Percentiles rank a stretch among this genome's conserved stretches.
Conservation (phyloP, 2,113 vertebrate genomes). For the Theristicus caerulescens region DNA sequence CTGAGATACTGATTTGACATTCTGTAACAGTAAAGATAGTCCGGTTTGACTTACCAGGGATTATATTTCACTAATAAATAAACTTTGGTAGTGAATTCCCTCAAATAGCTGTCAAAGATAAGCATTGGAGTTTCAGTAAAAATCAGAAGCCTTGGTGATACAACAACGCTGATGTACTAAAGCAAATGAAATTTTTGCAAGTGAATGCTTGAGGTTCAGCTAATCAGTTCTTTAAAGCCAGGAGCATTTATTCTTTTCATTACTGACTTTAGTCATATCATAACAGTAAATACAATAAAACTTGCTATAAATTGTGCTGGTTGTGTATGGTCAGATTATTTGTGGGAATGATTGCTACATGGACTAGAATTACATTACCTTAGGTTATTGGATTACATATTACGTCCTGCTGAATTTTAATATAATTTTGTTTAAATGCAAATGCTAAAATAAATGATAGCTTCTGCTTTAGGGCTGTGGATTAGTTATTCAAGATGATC, state of each 20-base stretch:
- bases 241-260: neutral
- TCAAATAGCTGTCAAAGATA: neutral
- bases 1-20: neutral
- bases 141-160: neutral
- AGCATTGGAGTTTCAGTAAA: neutral
- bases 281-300: slow-evolving; percentile 31
- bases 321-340: neutral
- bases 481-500: slow-evolving; percentile 44
- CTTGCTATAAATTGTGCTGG: slow-evolving; percentile 6
- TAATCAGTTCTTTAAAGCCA: slow-evolving; percentile 17
- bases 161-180: neutral
- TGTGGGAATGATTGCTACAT: slow-evolving; percentile 34
- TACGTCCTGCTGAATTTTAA: slow-evolving; percentile 52
- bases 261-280: slow-evolving; percentile 6
- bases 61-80: slow-evolving; percentile 57
- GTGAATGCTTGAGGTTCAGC: neutral
- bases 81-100: neutral
- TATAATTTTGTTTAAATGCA: slow-evolving; percentile 65
- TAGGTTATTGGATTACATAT: slow-evolving; percentile 21
- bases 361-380: neutral
- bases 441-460: slow-evolving; percentile 65
- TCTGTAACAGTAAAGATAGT: slow-evolving; percentile 30
- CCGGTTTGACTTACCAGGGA: neutral
- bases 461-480: slow-evolving; percentile 5
- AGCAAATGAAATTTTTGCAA: neutral